Evolutionary conservation across 2,113 vertebrate species (phyloP).

Genomic region (Syngnathus floridae): DNA sequence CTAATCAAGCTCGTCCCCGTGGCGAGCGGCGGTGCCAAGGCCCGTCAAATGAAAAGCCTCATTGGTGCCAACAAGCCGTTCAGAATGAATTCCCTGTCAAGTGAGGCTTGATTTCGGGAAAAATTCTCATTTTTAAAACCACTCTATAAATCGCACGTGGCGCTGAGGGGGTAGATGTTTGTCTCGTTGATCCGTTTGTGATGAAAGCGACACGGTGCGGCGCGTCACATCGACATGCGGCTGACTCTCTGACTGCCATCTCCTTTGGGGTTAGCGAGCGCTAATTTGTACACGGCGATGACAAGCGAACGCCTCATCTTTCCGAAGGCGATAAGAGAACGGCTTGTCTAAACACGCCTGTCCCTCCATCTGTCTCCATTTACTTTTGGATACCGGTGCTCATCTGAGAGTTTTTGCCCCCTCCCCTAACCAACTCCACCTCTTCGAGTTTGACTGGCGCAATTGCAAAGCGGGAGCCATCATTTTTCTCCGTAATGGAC

Average conservation of each 20-base stretch:
- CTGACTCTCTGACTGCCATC: slow-evolving; percentile 13
- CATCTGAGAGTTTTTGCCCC: not conserved
- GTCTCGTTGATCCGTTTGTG: slow-evolving; percentile 10
- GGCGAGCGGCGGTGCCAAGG: slow-evolving; percentile 19
- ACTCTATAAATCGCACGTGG: not conserved
- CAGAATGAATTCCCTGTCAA: slow-evolving; percentile 27
- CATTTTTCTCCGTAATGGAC: slow-evolving; percentile 36
- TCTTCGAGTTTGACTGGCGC: slow-evolving; percentile 33
- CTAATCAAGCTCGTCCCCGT: slow-evolving; percentile 18
- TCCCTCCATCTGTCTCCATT: slow-evolving; percentile 53
- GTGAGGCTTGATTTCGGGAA: slow-evolving; percentile 22
- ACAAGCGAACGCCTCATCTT: slow-evolving; percentile 39
- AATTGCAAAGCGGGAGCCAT: slow-evolving; percentile 25
- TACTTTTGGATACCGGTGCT: slow-evolving; percentile 27
- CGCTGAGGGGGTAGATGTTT: slow-evolving; percentile 8
- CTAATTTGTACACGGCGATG: slow-evolving; percentile 41
- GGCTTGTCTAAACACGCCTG: slow-evolving; percentile 37
- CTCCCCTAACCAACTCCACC: too few relatives aligned
- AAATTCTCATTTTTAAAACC: slow-evolving; percentile 4
- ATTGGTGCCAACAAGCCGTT: slow-evolving; percentile 39
- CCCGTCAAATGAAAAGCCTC: slow-evolving; percentile 40
- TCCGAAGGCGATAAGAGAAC: slow-evolving; percentile 36
- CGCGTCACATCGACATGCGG: not conserved
- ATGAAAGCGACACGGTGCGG: not conserved
- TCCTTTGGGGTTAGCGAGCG: slow-evolving; percentile 27